Base-by-base conservation (phyloP, 2,888 invertebrate genomes). In the Plagodis dolabraria region DNA sequence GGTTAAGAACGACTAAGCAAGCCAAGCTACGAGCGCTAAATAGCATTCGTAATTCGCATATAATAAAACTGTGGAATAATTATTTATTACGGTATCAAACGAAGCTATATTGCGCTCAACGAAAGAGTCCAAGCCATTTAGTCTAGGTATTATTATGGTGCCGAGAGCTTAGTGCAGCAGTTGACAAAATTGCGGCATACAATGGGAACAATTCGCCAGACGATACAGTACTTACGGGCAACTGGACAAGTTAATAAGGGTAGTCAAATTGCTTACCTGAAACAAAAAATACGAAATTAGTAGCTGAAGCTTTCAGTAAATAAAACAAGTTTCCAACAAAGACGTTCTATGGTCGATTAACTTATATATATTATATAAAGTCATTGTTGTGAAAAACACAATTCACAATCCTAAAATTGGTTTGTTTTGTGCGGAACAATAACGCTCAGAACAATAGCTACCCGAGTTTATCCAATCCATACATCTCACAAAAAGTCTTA, bases 391-490 rank as follows among this genome's bases (percentile, higher is more conserved):
- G 68, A 53, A 64, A 60, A 60, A 57, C 63, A 67, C 65, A 66
- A 68, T 68, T 60, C 65, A 67, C 68, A 68, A 63, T 65, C 57
- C 66, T 72, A 65, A 70, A 76, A 76, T 74, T 65, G 63, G 51
- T 61, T 71, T 69, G 70, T 76, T 69, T 68, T 68, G 60, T 55
- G 33, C 58, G 66, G 69, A 79, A 79, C 79, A 79, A 80, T 79
- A 71, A 74, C 69, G 57, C 46, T 53, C 50, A 62, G 69, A 80
- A 80, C 79, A 80, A 80, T 80, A 68, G 79, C 56, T 60, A 60
- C 56, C 57, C 63, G 67, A 66, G 69, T 50, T 56, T 48, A 57
- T 56, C 65, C 65, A 67, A 67, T 55, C 53, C 52, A 61, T 63
- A 63, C 64, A 67, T 67, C 64, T 66, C 49, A 63, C 43, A 57